Conservation (phyloP, 2,113 vertebrate genomes). For the Oenanthe melanoleuca region DNA sequence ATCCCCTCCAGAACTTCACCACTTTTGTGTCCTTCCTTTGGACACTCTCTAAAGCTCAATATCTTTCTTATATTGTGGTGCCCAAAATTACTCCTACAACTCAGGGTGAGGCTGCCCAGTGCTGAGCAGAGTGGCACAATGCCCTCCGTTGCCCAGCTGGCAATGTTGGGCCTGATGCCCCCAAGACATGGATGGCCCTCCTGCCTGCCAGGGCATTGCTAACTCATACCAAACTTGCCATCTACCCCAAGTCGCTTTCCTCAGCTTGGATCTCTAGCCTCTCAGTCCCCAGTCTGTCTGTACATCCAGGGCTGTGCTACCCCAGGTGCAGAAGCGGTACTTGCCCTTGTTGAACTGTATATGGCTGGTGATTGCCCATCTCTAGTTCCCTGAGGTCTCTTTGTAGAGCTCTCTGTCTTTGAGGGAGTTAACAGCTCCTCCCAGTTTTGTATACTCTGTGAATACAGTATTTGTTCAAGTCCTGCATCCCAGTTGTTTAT, state of each 20-base stretch:
- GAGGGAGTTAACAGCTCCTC: not conserved
- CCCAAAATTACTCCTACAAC: not conserved
- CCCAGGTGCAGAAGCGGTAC: not conserved
- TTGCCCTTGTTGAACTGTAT: not conserved
- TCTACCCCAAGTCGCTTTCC: not conserved
- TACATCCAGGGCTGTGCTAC: not conserved
- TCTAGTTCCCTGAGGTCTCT: not conserved
- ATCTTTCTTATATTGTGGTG: not conserved
- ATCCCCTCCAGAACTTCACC: not conserved
- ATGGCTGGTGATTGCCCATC: not conserved
- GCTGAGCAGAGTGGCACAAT: not conserved
- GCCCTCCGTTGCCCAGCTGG: not conserved
- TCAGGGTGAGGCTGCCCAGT: not conserved
- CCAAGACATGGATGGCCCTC: not conserved
- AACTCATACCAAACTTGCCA: not conserved
- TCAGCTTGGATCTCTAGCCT: not conserved
- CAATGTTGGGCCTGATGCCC: not conserved
- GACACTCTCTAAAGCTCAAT: not conserved
- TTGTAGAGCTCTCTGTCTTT: not conserved
- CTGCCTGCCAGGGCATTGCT: not conserved
- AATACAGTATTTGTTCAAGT: not conserved
- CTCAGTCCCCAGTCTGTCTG: not conserved
- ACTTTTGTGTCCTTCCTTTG: not conserved
- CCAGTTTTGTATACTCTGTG: rapidly evolving
- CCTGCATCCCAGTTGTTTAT: not conserved